A percentile compares a stretch with the other conserved stretches of the same genome.
Evolutionary conservation across 2,113 vertebrate genomes (phyloP).

Genomic region (Phrynosoma platyrhinos): DNA sequence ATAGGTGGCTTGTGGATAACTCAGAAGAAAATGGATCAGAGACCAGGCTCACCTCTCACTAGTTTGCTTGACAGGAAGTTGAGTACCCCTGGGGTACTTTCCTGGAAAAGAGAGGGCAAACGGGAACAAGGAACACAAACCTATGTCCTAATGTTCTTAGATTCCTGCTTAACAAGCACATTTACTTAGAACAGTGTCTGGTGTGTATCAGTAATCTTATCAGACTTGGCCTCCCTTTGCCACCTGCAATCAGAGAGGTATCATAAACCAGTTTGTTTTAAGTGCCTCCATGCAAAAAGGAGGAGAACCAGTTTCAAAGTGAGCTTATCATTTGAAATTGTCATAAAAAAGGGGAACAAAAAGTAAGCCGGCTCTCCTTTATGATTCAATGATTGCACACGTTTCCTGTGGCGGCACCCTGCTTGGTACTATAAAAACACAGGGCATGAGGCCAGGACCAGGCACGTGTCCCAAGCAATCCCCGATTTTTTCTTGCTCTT

Average conservation of each 20-base stretch:
- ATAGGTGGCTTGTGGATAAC: not conserved
- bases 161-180: conserved; percentile 71
- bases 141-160: conserved; percentile 65
- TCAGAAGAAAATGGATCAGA: not conserved
- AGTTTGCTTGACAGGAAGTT: conserved; percentile 17
- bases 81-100: not conserved
- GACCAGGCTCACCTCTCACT: not conserved
- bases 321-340: conserved; percentile 68
- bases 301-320: conserved; percentile 70
- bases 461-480: conserved; percentile 45
- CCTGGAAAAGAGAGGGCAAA: not conserved
- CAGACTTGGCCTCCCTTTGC: conserved; percentile 69
- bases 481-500: not conserved
- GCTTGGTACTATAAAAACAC: conserved; percentile 46
- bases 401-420: conserved; percentile 53
- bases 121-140: conserved; percentile 55
- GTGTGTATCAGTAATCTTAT: conserved; percentile 68
- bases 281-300: conserved; percentile 54
- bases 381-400: conserved; percentile 68
- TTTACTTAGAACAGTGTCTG: conserved; percentile 38
- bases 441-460: not conserved
- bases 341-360: conserved; percentile 62
- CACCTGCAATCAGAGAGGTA: conserved; percentile 69
- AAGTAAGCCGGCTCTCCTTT: conserved; percentile 52
- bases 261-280: conserved; percentile 69